Conservation (phyloP, 2,113 vertebrate species). For the Mohoua ochrocephala region DNA sequence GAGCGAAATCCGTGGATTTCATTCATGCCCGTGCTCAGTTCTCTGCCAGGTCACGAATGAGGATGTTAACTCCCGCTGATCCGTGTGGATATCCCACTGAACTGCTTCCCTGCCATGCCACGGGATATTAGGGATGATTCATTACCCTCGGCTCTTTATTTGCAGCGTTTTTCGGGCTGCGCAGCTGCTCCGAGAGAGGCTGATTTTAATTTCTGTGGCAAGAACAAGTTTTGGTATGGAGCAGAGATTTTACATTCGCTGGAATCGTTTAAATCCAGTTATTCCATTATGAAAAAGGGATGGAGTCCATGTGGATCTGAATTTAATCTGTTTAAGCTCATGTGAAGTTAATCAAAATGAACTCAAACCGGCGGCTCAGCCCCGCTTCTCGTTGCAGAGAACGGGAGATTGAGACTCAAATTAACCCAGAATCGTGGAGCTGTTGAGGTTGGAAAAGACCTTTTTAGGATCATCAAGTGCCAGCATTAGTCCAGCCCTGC, state of each 20-base stretch:
- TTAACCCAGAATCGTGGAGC: neutral
- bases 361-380: neutral
- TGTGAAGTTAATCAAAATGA: neutral
- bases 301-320: neutral
- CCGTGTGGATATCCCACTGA: neutral
- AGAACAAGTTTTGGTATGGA: neutral
- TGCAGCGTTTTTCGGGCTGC: neutral
- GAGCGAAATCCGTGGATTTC: neutral
- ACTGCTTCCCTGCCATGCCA: neutral
- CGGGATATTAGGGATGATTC: neutral
- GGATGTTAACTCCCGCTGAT: neutral
- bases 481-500: neutral
- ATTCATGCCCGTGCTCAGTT: neutral
- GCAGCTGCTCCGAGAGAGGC: neutral
- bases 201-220: neutral
- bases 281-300: neutral
- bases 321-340: neutral
- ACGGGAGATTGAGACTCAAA: fast-evolving
- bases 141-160: neutral
- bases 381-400: neutral
- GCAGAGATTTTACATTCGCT: neutral
- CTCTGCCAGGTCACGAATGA: neutral
- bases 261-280: neutral
- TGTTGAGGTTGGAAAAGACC: neutral
- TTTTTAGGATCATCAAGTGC: neutral